These are phyloP conservation scores for Tipula lateralis DNA, from an alignment of 2,888 invertebrate genomes.

Conservation along the genomic window DNA sequence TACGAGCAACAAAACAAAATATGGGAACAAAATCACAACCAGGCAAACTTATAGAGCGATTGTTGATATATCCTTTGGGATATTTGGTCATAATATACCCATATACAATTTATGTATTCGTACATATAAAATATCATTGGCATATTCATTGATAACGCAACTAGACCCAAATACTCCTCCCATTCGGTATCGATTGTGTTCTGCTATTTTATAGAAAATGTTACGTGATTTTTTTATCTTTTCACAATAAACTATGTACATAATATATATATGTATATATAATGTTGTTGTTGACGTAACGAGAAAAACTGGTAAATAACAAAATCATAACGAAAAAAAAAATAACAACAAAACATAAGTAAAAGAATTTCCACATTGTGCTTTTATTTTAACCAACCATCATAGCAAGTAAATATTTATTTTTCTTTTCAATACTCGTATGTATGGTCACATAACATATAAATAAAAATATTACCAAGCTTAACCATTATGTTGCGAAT, in stretches of 20 bases:
- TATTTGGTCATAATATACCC: background rate
- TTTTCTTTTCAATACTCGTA: background rate
- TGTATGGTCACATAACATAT: background rate
- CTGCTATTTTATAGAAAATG: background rate
- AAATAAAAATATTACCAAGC: background rate
- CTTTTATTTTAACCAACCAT: background rate
- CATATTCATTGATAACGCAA: constrained; percentile 7
- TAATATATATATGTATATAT: background rate
- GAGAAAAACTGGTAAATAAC: background rate
- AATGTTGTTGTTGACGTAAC: background rate
- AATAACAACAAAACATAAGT: background rate
- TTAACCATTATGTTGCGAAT: background rate
- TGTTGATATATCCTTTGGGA: background rate
- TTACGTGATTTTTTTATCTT: constrained; percentile 19
- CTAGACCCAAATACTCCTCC: background rate
- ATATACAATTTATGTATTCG: background rate
- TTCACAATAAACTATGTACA: background rate
- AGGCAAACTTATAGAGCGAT: background rate
- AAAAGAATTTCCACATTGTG: background rate
- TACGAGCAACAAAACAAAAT: background rate
- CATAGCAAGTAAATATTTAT: background rate
- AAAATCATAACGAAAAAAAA: background rate
- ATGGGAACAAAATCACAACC: background rate
- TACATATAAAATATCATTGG: background rate
- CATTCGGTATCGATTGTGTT: background rate